Evolutionary conservation across 2,113 vertebrate species (phyloP).

Genomic region (Dasyornis broadbenti): DNA sequence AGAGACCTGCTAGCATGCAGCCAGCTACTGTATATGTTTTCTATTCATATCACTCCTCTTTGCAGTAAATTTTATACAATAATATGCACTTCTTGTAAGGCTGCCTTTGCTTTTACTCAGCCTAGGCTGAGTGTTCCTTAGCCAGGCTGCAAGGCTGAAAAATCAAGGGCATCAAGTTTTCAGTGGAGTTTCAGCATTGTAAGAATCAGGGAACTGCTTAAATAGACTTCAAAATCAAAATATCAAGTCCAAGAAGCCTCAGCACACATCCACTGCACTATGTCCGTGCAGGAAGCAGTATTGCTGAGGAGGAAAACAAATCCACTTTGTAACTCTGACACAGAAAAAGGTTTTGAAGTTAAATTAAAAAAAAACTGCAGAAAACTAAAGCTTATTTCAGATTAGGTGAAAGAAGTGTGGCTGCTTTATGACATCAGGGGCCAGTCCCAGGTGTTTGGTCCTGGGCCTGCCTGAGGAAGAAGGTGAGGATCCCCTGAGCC

Average conservation of each 20-base stretch:
- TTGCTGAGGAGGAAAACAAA: neutral
- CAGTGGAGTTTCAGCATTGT: neutral
- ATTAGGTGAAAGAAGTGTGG: neutral
- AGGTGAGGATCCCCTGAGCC: accelerated
- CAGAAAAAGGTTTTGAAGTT: neutral
- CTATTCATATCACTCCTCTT: conserved; percentile 63
- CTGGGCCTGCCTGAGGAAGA: neutral
- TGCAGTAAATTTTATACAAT: conserved; percentile 65
- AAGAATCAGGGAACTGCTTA: neutral
- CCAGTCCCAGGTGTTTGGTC: neutral
- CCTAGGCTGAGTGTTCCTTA: neutral
- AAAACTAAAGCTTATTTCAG: neutral
- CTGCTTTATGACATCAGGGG: neutral
- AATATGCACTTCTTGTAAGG: conserved; percentile 21
- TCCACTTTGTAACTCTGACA: neutral
- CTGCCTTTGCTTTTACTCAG: neutral
- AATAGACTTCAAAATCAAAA: neutral
- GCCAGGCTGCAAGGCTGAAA: neutral
- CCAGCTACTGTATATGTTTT: conserved; percentile 66
- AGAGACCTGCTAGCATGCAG: conserved; percentile 73
- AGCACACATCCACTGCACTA: neutral
- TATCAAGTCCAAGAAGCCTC: neutral
- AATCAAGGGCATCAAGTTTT: neutral
- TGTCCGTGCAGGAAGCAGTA: neutral
- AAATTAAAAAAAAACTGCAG: neutral